phyloP scores from a whole-genome alignment of 1,140 invertebrate genomes.

The Drosophila insularis region DNA sequence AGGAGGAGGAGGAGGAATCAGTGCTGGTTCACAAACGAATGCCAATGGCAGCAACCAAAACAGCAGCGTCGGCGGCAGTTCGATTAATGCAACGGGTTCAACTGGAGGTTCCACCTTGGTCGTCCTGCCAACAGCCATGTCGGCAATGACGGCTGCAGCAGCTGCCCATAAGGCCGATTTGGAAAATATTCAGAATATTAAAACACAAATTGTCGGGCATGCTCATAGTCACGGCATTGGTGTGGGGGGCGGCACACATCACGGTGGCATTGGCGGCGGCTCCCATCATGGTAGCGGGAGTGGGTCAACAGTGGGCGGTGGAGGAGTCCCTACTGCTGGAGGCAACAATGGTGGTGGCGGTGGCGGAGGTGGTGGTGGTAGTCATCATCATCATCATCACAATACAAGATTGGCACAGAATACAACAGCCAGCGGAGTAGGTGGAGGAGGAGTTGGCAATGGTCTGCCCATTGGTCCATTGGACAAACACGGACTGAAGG shows the following conservation, averaged over 20 bases:
- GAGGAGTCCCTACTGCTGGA: neutral
- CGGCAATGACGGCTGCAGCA: slow-evolving; percentile 13
- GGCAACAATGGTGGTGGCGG: neutral
- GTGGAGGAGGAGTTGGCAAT: slow-evolving; percentile 37
- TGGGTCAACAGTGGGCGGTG: neutral
- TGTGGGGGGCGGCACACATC: slow-evolving; percentile 41
- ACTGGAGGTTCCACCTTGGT: slow-evolving; percentile 8
- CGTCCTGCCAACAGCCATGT: slow-evolving; percentile 37
- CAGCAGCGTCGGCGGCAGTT: slow-evolving; percentile 34
- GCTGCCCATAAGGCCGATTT: slow-evolving; percentile 75
- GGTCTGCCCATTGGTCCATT: slow-evolving; percentile 33
- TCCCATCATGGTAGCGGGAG: slow-evolving; percentile 15
- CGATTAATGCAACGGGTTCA: slow-evolving; percentile 13
- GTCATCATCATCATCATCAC: slow-evolving; percentile 61
- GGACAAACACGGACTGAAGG: slow-evolving; percentile 59
- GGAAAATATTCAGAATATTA: slow-evolving; percentile 80
- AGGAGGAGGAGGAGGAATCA: neutral
- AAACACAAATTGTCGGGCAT: slow-evolving; percentile 63
- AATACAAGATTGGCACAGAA: slow-evolving; percentile 65
- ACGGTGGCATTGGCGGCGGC: slow-evolving; percentile 8
- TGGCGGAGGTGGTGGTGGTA: slow-evolving; percentile 21
- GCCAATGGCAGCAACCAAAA: slow-evolving; percentile 26
- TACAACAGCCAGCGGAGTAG: slow-evolving; percentile 26
- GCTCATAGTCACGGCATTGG: slow-evolving; percentile 42
- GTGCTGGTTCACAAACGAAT: slow-evolving; percentile 25